Evolutionary conservation across 1,140 invertebrate genomes (phyloP).

Genomic region (Asbolus verrucosus): DNA sequence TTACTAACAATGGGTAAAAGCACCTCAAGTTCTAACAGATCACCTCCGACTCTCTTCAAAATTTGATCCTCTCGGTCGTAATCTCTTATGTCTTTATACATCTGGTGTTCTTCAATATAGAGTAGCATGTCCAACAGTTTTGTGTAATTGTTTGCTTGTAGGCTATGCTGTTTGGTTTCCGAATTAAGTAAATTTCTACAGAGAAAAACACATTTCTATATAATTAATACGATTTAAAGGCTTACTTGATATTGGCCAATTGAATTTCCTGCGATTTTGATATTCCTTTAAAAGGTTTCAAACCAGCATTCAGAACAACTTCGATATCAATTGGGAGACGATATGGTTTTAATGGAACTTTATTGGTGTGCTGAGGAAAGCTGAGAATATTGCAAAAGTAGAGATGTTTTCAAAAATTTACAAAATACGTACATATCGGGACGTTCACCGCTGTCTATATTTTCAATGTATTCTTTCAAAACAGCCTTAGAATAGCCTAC

Average conservation of each 20-base stretch:
- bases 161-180: constrained; percentile 13
- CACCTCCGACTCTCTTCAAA: constrained; percentile 64
- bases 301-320: neutral
- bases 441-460: constrained; percentile 3
- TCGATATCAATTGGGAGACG: neutral
- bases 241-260: neutral
- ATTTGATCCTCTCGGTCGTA: constrained; percentile 68
- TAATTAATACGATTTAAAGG: neutral
- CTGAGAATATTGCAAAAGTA: too few relatives aligned
- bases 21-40: constrained; percentile 69
- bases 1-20: too few relatives aligned
- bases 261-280: neutral
- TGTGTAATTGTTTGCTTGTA: constrained; percentile 67
- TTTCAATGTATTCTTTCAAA: neutral
- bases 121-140: constrained; percentile 76
- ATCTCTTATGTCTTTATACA: constrained; percentile 72
- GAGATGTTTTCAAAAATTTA: too few relatives aligned
- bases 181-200: constrained; percentile 2
- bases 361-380: too few relatives aligned
- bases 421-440: neutral
- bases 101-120: constrained; percentile 81
- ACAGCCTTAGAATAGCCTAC: neutral
- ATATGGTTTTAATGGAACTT: neutral
- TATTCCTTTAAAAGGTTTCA: neutral
- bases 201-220: neutral